Percentiles rank a stretch among this genome's conserved stretches.
Evolutionary conservation across 2,113 vertebrate species (phyloP).

Genomic region (Synodontis membranacea): DNA sequence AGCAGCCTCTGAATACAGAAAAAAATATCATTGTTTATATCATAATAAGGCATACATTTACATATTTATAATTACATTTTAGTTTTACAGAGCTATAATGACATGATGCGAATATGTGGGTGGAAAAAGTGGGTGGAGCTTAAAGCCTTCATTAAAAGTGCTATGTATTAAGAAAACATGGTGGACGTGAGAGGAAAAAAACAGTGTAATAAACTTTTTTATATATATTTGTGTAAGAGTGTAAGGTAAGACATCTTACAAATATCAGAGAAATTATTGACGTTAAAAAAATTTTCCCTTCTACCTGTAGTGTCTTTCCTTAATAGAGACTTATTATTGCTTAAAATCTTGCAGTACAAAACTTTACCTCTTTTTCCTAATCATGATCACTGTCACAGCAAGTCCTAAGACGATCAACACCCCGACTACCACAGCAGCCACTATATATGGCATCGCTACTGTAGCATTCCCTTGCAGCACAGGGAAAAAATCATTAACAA

Average conservation of each 20-base stretch:
- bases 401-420: not conserved
- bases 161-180: not conserved
- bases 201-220: too few relatives aligned
- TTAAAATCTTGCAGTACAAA: not conserved
- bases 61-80: not conserved
- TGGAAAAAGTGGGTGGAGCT: not conserved
- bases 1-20: too few relatives aligned
- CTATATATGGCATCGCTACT: too few relatives aligned
- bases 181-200: not conserved
- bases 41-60: not conserved
- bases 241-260: not conserved
- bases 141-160: not conserved
- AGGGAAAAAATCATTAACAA: not conserved
- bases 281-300: not conserved
- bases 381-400: not conserved
- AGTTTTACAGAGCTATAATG: not conserved
- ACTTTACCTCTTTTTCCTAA: conserved; percentile 19
- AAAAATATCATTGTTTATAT: too few relatives aligned
- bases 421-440: not conserved
- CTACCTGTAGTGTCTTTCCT: not conserved
- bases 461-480: not conserved
- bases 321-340: not conserved
- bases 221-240: not conserved
- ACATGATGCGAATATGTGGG: not conserved
- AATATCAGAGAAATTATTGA: not conserved